A percentile compares a stretch with the other conserved stretches of the same genome.
These are phyloP conservation scores for Buphagus erythrorhynchus DNA, from an alignment of 2,797 vertebrate genomes.

Conservation along the genomic window DNA sequence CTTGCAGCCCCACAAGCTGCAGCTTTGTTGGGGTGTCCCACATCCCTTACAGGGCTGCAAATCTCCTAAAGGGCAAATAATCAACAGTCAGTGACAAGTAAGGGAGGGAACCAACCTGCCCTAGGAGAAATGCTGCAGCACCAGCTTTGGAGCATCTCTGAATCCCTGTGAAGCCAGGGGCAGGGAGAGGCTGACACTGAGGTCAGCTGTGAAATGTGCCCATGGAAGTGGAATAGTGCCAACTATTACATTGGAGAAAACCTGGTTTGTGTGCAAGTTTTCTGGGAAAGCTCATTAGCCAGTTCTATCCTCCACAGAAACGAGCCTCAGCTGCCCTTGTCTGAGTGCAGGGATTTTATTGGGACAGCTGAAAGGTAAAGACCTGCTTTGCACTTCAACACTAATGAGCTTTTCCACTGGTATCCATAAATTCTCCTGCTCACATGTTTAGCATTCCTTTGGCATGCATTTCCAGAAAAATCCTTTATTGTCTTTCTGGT, in stretches of 20 bases:
- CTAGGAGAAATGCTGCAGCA: background rate
- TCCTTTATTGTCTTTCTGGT: constrained; percentile 57
- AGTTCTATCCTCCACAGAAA: background rate
- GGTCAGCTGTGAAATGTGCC: background rate
- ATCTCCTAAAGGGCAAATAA: background rate
- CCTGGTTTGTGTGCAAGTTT: background rate
- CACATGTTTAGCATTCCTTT: background rate
- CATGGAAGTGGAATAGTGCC: background rate
- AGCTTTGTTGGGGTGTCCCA: background rate
- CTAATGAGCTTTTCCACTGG: constrained; percentile 40
- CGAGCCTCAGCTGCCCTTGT: background rate
- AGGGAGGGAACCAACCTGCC: background rate
- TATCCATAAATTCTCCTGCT: constrained; percentile 28
- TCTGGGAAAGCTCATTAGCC: background rate
- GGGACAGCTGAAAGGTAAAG: background rate
- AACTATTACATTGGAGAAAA: background rate
- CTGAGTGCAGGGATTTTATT: background rate
- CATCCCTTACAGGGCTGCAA: rapidly evolving
- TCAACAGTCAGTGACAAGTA: rapidly evolving
- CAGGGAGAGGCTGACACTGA: background rate
- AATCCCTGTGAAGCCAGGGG: background rate
- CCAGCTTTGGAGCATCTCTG: background rate
- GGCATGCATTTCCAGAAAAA: constrained; percentile 14
- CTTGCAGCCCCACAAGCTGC: background rate
- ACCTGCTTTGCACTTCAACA: background rate